These are phyloP conservation scores for Saimiri boliviensis DNA, from an alignment of 2,113 vertebrate species.

Conservation along the genomic window DNA sequence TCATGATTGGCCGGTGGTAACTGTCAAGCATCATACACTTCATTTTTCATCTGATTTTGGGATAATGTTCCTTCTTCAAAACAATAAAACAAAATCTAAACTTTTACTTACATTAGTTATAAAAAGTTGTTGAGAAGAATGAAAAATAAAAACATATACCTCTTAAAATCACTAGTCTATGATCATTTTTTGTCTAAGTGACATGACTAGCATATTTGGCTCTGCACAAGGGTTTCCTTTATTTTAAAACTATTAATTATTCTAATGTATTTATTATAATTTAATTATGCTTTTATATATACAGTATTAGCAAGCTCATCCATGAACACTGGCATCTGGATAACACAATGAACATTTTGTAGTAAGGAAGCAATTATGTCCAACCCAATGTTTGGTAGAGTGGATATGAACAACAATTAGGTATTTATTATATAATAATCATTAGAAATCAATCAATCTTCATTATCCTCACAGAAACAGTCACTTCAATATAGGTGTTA, in stretches of 20 bases:
- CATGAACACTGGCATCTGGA: neutral
- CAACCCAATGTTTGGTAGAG: neutral
- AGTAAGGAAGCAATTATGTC: neutral
- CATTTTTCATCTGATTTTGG: neutral
- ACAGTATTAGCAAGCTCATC: neutral
- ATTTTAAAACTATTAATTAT: neutral
- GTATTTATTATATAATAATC: neutral
- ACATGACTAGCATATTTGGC: neutral
- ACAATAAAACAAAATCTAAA: neutral
- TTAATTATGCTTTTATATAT: neutral
- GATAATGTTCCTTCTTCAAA: neutral
- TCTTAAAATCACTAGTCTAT: neutral
- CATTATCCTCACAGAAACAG: neutral
- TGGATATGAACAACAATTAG: neutral
- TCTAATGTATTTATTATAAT: neutral
- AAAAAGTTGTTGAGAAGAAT: neutral
- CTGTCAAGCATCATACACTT: neutral
- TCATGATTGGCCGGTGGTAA: neutral
- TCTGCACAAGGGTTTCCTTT: neutral
- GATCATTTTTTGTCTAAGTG: neutral
- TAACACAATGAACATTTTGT: neutral
- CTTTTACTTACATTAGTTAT: slow-evolving; percentile 1
- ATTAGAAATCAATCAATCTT: neutral
- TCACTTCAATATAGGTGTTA: neutral
- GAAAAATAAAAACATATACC: neutral